Evolutionary conservation across 35 echinoderm and acorn worm genomes (phyloP), one percentile per base, ranked within the genome.

Genomic region (Apostichopus parvimensis): DNA sequence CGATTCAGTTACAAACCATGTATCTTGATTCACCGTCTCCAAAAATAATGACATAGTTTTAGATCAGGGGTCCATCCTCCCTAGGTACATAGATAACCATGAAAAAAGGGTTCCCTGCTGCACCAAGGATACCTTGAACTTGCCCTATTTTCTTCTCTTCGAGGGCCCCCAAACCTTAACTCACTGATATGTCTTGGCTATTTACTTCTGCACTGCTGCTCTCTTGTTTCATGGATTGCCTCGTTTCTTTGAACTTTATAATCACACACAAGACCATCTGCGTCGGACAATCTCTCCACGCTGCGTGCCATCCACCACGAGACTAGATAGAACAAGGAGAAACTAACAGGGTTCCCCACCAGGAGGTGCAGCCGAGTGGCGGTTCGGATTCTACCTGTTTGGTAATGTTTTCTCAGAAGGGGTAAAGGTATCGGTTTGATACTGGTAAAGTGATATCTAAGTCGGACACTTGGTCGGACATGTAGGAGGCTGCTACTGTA

Each of bases 361-460:
- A 8, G 11, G 64, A 68, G 64, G 18, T 18, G 64, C 18, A 68
- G 64, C 18, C 64, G 18, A 68, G 64, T 68, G 11, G 64, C 11
- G 64, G 64, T 68, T 9, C 11, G 4, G 64, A 10, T 68, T 68
- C 11, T 68, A 68, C 64, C 64, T 68, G 64, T 68, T 68, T 68
- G 64, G 64, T 68, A 68, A 68, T 75, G 71, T 75, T 75, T 75
- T 75, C 71, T 75, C 71, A 75, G 71, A 75, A 75, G 71, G 71
- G 71, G 71, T 68, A 68, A 68, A 68, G 34, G 64, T 75, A 75
- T 22, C n/a, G 71, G 71, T 75, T 7, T 75, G 71, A 75, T 75
- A 18, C 71, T 75, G 6, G 71, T 75, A 75, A 75, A 75, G 71
- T 75, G 71, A 75, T 75, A 13, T 18, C 71, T 4, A 22, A 75